Evolutionary conservation across 2,113 vertebrate species (phyloP).

Genomic region (Rhipidura dahli): DNA sequence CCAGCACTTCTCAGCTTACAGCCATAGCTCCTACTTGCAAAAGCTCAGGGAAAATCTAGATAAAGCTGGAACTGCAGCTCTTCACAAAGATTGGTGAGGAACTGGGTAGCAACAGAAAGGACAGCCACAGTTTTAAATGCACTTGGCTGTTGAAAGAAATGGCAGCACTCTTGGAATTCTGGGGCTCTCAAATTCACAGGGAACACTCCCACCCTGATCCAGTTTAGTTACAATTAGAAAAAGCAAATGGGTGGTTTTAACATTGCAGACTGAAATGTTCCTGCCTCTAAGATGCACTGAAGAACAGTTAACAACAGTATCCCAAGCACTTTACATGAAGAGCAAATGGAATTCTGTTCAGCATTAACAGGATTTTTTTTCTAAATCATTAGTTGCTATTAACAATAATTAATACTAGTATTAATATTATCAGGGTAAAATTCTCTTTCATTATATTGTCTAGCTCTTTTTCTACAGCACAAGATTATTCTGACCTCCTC

Average conservation of each 20-base stretch:
- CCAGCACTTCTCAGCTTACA: slow-evolving; percentile 35
- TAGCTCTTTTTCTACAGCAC: neutral
- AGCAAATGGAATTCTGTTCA: neutral
- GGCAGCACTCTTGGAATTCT: neutral
- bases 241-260: neutral
- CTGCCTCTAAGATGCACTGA: neutral
- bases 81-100: neutral
- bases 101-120: neutral
- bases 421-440: neutral
- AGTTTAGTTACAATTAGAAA: neutral
- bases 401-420: neutral
- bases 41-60: slow-evolving; percentile 47
- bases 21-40: slow-evolving; percentile 47
- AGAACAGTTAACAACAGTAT: neutral
- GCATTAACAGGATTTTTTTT: neutral
- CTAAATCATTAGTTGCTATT: neutral
- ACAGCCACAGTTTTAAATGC: neutral
- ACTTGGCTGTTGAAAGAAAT: slow-evolving; percentile 3
- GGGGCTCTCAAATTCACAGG: neutral
- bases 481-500: neutral
- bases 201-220: neutral
- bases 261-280: neutral
- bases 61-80: slow-evolving; percentile 10
- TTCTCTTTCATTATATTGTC: neutral
- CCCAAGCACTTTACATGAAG: neutral